Conservation (phyloP, 2,113 vertebrate species). For the Steatornis caripensis region DNA sequence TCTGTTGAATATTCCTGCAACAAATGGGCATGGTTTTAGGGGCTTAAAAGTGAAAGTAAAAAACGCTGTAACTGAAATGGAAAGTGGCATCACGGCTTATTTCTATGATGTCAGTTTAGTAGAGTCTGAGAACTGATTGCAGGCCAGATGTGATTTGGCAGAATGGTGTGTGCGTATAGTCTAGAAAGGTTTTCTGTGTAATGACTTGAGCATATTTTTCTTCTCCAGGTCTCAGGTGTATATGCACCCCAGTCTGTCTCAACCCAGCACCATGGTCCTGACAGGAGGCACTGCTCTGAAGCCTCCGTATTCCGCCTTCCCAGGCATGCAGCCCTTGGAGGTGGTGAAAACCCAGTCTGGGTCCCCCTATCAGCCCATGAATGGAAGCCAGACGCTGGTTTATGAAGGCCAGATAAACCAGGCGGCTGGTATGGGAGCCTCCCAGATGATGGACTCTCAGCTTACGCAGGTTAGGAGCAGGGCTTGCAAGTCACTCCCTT, state of each 20-base stretch:
- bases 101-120: not conserved
- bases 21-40: not conserved
- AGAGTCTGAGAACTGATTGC: not conserved
- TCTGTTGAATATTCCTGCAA: not conserved
- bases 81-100: not conserved
- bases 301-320: slow-evolving; percentile 90
- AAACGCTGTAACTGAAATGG: not conserved
- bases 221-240: slow-evolving; percentile 92
- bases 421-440: slow-evolving; percentile 89
- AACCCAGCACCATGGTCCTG: slow-evolving; percentile 93
- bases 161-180: not conserved
- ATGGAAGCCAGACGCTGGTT: slow-evolving; percentile 90
- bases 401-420: slow-evolving; percentile 92
- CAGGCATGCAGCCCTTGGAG: slow-evolving; percentile 94
- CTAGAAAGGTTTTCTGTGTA: not conserved
- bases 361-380: slow-evolving; percentile 94
- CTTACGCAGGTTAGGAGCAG: slow-evolving; percentile 88
- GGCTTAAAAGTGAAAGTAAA: not conserved
- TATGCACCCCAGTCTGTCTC: slow-evolving; percentile 97
- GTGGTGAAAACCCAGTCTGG: slow-evolving; percentile 94
- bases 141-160: not conserved
- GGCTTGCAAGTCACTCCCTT: not conserved
- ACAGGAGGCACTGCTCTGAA: slow-evolving; percentile 91
- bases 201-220: not conserved
- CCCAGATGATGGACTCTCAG: slow-evolving; percentile 96